phyloP scores from a whole-genome alignment of 2,888 invertebrate genomes.

The Sycophila texana region DNA sequence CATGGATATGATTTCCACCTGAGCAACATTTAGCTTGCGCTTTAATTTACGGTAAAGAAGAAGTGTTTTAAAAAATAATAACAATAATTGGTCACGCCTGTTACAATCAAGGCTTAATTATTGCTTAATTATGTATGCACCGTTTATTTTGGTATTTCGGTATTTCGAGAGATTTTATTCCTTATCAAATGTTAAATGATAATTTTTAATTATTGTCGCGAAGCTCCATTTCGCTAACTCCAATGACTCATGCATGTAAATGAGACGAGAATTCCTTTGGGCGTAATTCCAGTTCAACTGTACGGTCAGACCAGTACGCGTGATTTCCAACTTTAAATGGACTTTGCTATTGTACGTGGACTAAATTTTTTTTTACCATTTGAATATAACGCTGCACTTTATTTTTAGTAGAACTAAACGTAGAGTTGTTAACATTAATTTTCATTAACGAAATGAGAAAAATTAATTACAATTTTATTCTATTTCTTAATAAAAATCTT shows the following conservation, averaged over 20 bases:
- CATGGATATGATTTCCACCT: constrained; percentile 38
- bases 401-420: too few species aligned
- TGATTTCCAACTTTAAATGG: constrained; percentile 30
- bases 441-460: background rate
- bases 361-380: too few species aligned
- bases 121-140: background rate
- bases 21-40: constrained; percentile 39
- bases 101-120: background rate
- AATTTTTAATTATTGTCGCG: constrained; percentile 1
- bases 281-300: constrained; percentile 5
- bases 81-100: too few species aligned
- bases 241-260: constrained; percentile 17
- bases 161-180: background rate
- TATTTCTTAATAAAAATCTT: too few species aligned
- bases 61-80: too few species aligned
- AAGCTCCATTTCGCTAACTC: background rate
- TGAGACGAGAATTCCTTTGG: constrained; percentile 9
- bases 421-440: too few species aligned
- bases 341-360: background rate
- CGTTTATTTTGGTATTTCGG: background rate
- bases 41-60: constrained; percentile 50
- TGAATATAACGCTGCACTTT: too few species aligned
- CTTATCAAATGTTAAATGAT: constrained; percentile 2
- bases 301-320: background rate
- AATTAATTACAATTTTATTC: background rate